phyloP scores from a whole-genome alignment of 2,113 vertebrate species.

The Pelodiscus sinensis region DNA sequence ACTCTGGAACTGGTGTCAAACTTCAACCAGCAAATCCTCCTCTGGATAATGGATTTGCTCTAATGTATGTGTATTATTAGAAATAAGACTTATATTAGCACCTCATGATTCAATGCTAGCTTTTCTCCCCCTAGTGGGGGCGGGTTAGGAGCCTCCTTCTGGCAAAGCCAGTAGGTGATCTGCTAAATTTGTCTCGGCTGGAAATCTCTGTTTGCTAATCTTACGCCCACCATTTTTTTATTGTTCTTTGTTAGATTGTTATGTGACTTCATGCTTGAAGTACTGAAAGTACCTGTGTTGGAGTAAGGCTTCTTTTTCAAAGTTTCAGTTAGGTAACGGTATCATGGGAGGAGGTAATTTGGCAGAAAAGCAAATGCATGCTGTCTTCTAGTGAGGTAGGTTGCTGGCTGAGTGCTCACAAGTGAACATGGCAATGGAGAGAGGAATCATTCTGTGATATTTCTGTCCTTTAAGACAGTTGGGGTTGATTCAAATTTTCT shows the following conservation, averaged over 20 bases:
- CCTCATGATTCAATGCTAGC: neutral
- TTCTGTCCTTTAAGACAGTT: constrained; percentile 57
- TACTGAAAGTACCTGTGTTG: neutral
- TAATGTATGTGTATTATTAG: neutral
- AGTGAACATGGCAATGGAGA: neutral
- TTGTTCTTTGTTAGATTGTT: neutral
- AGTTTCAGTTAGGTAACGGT: neutral
- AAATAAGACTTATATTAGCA: constrained; percentile 12
- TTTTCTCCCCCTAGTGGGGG: too few relatives aligned
- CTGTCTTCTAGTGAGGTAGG: neutral
- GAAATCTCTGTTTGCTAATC: neutral
- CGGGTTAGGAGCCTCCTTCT: neutral
- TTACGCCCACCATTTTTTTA: neutral
- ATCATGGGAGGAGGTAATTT: neutral
- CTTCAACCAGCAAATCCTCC: constrained; percentile 21
- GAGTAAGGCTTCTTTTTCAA: neutral
- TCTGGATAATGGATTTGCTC: constrained; percentile 21
- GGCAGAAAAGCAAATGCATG: neutral
- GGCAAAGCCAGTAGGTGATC: neutral
- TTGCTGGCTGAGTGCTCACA: neutral
- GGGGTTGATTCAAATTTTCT: constrained; percentile 55
- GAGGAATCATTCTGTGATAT: constrained; percentile 1
- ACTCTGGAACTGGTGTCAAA: neutral
- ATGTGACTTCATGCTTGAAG: neutral
- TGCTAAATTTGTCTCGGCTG: neutral